Evolutionary conservation across 2,888 invertebrate species (phyloP).

Genomic region (Dorcus parallelipipedus): DNA sequence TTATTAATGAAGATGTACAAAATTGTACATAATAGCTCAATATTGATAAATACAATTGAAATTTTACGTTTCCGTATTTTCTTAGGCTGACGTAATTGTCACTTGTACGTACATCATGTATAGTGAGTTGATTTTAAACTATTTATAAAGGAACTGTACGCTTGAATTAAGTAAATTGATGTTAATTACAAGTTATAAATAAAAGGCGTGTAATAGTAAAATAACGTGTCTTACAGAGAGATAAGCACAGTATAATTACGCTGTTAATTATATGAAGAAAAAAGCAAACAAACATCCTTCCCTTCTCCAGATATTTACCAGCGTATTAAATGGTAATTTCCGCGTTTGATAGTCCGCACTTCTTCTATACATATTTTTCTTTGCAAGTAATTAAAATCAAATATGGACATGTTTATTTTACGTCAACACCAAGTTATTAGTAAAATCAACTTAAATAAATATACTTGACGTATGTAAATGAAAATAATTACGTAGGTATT

Average conservation of each 20-base stretch:
- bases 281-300: constrained; percentile 1
- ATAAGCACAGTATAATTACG: neutral
- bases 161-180: neutral
- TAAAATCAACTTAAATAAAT: no score
- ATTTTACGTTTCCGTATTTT: constrained; percentile 1
- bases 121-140: no score
- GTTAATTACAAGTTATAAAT: neutral
- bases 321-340: neutral
- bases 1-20: constrained; percentile 15
- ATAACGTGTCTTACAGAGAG: neutral
- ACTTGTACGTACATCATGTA: neutral
- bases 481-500: no score
- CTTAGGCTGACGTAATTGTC: neutral
- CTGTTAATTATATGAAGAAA: neutral
- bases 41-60: constrained; percentile 12
- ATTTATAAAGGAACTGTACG: no score
- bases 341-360: neutral
- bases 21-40: constrained; percentile 14
- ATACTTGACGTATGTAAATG: no score
- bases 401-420: no score
- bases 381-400: no score
- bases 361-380: no score
- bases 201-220: constrained; percentile 1
- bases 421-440: no score
- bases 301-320: neutral